Base-by-base conservation (phyloP, 2,888 invertebrate species). In the Sclerodermus sp. region DNA sequence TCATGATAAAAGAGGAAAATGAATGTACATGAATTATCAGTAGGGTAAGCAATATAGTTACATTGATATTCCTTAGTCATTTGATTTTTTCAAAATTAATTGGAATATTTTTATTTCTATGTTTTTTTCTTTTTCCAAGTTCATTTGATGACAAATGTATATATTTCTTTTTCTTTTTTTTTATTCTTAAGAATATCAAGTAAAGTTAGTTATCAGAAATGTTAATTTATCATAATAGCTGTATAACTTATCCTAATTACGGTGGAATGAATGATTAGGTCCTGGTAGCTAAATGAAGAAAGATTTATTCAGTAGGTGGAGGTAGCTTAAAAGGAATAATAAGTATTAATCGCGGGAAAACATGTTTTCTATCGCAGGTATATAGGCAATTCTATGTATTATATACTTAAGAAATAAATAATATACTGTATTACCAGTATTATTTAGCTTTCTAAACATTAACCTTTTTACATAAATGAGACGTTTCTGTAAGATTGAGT, bases 261-360 rank as follows among this genome's bases (percentile, higher is more conserved):
- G 51, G 39, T 49, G 47, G 38, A 40, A 45, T 40, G 49, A 39
- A 34, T 15, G 31, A 16, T 16, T 41, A 4, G 4, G n/a, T 6
- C 12, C 31, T 17, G 38, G 37, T 30, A 17, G 42, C 18, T 9
- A 43, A 14, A 57, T 51, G 49, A 55, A 23, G 23, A 23, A n/a
- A n/a, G n/a, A 8, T 23, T 23, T 23, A 8, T 23, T 23, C 23
- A 8, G 23, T 60, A 51, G 56, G 50, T 58, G 60, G 52, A 45
- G 47, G 51, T 63, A 64, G 64, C 47, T 51, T 64, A 34, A 37
- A 58, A 65, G 57, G 57, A 57, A 64, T 62, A 59, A 55, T 56
- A 70, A 70, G 70, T 73, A 73, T 73, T 73, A 71, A 59, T 70
- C 67, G 67, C 62, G 64, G 64, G 70, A 58, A 66, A 68, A 58